Evolutionary conservation across 2,797 vertebrate species (phyloP), one percentile per base, ranked within the genome.

Genomic region (Anas acuta): DNA sequence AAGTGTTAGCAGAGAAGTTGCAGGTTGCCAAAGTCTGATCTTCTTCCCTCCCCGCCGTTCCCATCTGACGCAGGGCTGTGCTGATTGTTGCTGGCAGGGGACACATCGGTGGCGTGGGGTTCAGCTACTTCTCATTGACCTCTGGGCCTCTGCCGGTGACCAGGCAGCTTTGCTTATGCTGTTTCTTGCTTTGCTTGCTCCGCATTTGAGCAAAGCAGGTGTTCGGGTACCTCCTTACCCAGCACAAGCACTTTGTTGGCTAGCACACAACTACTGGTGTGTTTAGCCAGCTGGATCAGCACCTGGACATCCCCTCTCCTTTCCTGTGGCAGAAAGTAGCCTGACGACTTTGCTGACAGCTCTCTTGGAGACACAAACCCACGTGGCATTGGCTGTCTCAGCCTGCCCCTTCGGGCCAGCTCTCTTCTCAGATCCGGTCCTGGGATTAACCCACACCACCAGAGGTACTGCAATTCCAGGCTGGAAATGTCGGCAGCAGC

Each of bases 11-110:
- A 84, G 37, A 25, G 58, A 70, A 58, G 43, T 30, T 65, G 32
- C 37, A 67, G 43, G n/a, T 91, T 91, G 87, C 57, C 43, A 37
- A 49, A 85, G 51, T 37, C 45, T 78, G 57, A 66, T 60, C 26
- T 43, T 85, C 60, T 72, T 72, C 9, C 16, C 77, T 49, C 2
- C 8, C 13, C 4, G 1, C 1, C 1, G 1, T 11, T 80, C 7
- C 13, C 9, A 11, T 66, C 19, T 83, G 47, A 49, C 67, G 16
- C 11, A 45, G 17, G 5, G 2, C 57, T 84, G 0, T 33, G 22
- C 49, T 49, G 49, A 8, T 25, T 49, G 49, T 79, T 93, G 53
- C 39, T 91, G 80, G 66, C 54, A 28, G 33, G 16, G 22, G 17
- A 39, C 14, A 19, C 13, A 49, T 54, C 16, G 30, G 35, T 66